Evolutionary conservation across 1,140 invertebrate genomes (phyloP).

Genomic region (Rhyacophila brunnea): DNA sequence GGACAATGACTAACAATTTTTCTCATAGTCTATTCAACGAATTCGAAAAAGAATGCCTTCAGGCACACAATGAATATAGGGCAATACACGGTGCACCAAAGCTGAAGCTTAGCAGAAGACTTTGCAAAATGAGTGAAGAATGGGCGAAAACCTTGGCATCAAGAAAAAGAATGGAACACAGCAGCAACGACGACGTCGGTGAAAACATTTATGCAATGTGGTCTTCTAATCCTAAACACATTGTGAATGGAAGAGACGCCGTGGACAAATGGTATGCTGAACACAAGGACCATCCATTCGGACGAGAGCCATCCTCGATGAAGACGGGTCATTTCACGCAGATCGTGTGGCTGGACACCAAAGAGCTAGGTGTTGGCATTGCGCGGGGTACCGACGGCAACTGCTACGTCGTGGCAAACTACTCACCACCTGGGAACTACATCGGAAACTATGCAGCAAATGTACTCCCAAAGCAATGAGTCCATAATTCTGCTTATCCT

Average conservation of each 20-base stretch:
- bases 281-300: slow-evolving; percentile 60
- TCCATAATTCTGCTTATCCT: no score
- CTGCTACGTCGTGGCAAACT: slow-evolving; percentile 82
- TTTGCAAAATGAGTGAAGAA: slow-evolving; percentile 74
- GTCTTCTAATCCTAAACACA: slow-evolving; percentile 70
- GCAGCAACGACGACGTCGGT: slow-evolving; percentile 72
- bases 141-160: slow-evolving; percentile 75
- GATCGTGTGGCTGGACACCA: slow-evolving; percentile 77
- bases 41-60: slow-evolving; percentile 64
- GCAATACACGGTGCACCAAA: slow-evolving; percentile 66
- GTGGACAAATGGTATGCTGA: slow-evolving; percentile 74
- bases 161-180: slow-evolving; percentile 70
- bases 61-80: slow-evolving; percentile 76
- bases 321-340: slow-evolving; percentile 74
- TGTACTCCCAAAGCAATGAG: no score
- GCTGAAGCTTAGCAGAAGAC: slow-evolving; percentile 67
- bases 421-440: slow-evolving; percentile 83
- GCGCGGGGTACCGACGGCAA: slow-evolving; percentile 68
- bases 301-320: slow-evolving; percentile 63
- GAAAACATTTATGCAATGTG: slow-evolving; percentile 80
- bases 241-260: slow-evolving; percentile 65
- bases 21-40: slow-evolving; percentile 22
- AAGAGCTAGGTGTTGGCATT: slow-evolving; percentile 75
- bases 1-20: no score
- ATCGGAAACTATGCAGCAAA: slow-evolving; percentile 75